These are phyloP conservation scores for Nicator chloris DNA, from an alignment of 2,113 vertebrate genomes.

Conservation along the genomic window DNA sequence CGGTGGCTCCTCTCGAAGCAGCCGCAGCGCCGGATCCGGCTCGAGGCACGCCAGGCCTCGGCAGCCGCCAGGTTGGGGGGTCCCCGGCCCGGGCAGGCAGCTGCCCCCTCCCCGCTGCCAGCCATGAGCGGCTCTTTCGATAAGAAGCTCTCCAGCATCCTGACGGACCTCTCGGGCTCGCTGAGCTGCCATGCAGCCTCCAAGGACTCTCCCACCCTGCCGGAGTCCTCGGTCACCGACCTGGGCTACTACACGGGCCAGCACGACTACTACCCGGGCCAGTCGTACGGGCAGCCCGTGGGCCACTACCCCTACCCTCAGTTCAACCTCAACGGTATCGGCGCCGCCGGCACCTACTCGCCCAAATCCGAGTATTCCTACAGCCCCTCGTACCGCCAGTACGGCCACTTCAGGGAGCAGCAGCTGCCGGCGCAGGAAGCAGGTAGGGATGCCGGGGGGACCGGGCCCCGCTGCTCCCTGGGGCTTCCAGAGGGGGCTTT, in stretches of 20 bases:
- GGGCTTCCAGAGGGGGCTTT: fast-evolving
- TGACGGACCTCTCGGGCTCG: conserved; percentile 92
- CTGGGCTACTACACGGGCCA: conserved; percentile 94
- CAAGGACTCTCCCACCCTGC: conserved; percentile 96
- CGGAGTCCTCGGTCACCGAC: conserved; percentile 94
- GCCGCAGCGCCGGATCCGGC: not conserved
- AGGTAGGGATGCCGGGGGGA: conserved; percentile 72
- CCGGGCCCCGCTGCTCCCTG: fast-evolving
- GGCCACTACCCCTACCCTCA: conserved; percentile 90
- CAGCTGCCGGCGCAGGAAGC: conserved; percentile 86
- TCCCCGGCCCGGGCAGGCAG: not conserved
- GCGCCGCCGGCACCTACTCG: conserved; percentile 83
- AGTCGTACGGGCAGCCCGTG: conserved; percentile 89
- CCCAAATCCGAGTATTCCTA: conserved; percentile 94
- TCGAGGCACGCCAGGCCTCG: not conserved
- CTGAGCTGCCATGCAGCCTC: conserved; percentile 92
- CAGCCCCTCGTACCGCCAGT: conserved; percentile 88
- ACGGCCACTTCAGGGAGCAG: conserved; percentile 90
- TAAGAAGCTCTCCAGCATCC: conserved; percentile 92
- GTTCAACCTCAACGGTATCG: conserved; percentile 90
- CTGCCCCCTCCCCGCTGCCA: not conserved
- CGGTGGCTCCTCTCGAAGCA: not conserved
- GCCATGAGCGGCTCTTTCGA: conserved; percentile 92
- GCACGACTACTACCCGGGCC: conserved; percentile 94
- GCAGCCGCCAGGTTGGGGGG: not conserved